Conservation (phyloP, 2,888 invertebrate genomes). For the Nemotelus nigrinus region DNA sequence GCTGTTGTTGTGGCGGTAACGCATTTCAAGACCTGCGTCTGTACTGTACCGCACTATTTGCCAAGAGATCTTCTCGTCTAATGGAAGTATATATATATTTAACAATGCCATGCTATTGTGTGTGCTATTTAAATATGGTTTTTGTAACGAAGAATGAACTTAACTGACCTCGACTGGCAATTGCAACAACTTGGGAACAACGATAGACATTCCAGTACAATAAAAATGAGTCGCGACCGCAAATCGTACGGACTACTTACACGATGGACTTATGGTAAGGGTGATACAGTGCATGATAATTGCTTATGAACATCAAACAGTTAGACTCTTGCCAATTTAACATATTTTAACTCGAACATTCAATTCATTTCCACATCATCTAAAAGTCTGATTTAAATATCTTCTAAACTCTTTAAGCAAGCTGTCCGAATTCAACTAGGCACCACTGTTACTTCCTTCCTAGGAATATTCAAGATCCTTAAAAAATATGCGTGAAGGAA, state of each 20-base stretch:
- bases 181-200: not conserved
- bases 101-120: slow-evolving; percentile 33
- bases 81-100: slow-evolving; percentile 28
- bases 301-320: no score
- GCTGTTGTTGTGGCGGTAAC: slow-evolving; percentile 1
- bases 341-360: no score
- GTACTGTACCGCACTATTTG: slow-evolving; percentile 34
- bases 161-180: slow-evolving; percentile 38
- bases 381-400: no score
- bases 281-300: not conserved
- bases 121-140: slow-evolving; percentile 33
- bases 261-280: not conserved
- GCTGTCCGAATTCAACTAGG: not conserved
- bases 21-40: slow-evolving; percentile 4
- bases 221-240: slow-evolving; percentile 8
- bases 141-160: slow-evolving; percentile 36
- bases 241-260: not conserved
- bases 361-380: no score
- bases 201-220: not conserved
- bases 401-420: not conserved
- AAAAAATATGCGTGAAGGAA: not conserved
- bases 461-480: not conserved
- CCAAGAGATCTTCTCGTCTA: slow-evolving; percentile 39
- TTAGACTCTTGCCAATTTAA: no score
- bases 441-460: not conserved